phyloP scores from a whole-genome alignment of 2,888 invertebrate species.

The Vesta saturnalis region DNA sequence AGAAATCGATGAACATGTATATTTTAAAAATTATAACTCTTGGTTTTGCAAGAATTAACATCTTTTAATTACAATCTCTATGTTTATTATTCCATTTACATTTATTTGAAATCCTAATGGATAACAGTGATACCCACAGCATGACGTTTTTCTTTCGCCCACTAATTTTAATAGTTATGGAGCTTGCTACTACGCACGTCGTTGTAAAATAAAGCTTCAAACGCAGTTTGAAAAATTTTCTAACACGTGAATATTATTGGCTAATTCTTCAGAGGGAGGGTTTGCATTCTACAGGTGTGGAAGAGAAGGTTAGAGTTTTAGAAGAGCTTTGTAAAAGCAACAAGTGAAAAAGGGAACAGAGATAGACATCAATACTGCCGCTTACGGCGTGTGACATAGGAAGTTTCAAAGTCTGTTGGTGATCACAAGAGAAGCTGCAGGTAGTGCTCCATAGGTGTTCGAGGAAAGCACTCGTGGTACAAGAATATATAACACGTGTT shows the following conservation, averaged over 20 bases:
- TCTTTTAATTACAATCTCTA: background rate
- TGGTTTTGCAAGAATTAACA: background rate
- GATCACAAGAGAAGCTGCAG: constrained; percentile 33
- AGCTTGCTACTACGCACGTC: constrained; percentile 7
- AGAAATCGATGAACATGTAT: background rate
- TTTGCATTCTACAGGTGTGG: constrained; percentile 37
- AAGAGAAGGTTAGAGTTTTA: constrained; percentile 31
- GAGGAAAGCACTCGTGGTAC: constrained; percentile 24
- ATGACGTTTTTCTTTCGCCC: constrained; percentile 7
- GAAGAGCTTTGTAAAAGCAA: constrained; percentile 32
- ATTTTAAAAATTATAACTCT: background rate
- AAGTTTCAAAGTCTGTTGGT: constrained; percentile 37
- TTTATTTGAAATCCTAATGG: background rate
- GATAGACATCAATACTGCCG: constrained; percentile 37
- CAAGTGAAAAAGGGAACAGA: constrained; percentile 37
- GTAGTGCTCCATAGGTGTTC: constrained; percentile 38
- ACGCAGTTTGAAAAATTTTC: constrained; percentile 22
- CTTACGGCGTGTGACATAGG: constrained; percentile 32
- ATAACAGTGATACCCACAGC: background rate
- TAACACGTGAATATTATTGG: constrained; percentile 25
- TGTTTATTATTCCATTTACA: background rate
- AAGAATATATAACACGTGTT: constrained; percentile 23
- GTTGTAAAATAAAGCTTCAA: constrained; percentile 14
- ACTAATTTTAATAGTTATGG: constrained; percentile 12
- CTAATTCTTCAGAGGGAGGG: constrained; percentile 26